A percentile compares a stretch with the other conserved stretches of the same genome.
These are phyloP conservation scores for Macquaria australasica DNA, from an alignment of 2,113 vertebrate genomes.

Conservation along the genomic window DNA sequence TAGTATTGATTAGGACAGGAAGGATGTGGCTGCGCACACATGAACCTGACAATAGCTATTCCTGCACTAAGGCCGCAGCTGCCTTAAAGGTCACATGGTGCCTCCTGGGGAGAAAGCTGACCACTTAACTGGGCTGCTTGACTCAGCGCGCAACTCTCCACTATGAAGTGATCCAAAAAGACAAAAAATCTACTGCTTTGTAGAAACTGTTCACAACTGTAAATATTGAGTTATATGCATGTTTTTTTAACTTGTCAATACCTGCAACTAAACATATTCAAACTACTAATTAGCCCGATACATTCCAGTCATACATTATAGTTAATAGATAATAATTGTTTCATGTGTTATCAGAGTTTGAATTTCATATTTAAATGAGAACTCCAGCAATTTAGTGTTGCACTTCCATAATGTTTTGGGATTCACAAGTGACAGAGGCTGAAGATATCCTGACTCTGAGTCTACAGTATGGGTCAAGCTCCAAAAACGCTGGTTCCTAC, in stretches of 20 bases:
- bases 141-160: neutral
- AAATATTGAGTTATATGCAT: neutral
- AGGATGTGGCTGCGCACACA: slow-evolving; percentile 29
- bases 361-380: too few relatives aligned
- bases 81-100: slow-evolving; percentile 56
- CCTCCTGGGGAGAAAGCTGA: slow-evolving; percentile 44
- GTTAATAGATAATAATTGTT: neutral
- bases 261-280: neutral
- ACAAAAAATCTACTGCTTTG: too few relatives aligned
- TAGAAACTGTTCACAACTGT: too few relatives aligned
- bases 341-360: neutral
- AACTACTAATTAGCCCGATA: too few relatives aligned
- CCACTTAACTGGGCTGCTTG: slow-evolving; percentile 23
- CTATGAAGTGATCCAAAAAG: too few relatives aligned
- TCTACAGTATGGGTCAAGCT: neutral
- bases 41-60: slow-evolving; percentile 21
- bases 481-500: neutral
- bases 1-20: slow-evolving; percentile 66
- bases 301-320: neutral
- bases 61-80: slow-evolving; percentile 14
- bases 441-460: neutral
- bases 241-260: neutral
- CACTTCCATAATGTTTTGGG: neutral
- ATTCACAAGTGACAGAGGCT: neutral
- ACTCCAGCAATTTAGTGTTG: neutral